These are phyloP conservation scores for Cheilosia impressa DNA, from an alignment of 2,888 invertebrate genomes.

Conservation along the genomic window DNA sequence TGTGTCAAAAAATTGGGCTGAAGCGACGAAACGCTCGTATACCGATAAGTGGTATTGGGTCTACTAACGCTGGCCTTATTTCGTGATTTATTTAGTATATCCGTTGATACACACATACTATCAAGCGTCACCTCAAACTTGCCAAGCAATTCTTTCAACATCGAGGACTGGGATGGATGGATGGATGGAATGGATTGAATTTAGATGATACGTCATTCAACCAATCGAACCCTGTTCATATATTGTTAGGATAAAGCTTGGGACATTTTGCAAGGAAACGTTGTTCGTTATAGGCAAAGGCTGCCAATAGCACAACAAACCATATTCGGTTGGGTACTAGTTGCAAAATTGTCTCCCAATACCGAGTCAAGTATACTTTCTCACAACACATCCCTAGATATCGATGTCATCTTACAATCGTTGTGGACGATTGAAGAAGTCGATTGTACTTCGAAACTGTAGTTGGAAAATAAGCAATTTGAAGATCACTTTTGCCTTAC, in stretches of 20 bases:
- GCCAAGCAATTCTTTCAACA: neutral
- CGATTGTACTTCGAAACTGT: neutral
- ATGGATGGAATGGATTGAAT: constrained; percentile 19
- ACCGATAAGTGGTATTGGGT: constrained; percentile 11
- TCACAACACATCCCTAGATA: constrained; percentile 11
- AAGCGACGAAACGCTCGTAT: constrained; percentile 6
- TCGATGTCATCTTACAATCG: no score
- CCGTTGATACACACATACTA: constrained; percentile 9
- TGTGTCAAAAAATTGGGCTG: neutral
- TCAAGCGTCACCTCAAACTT: neutral
- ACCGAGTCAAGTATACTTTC: neutral
- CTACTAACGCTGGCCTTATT: constrained; percentile 1
- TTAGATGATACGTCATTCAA: constrained; percentile 62
- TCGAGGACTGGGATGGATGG: constrained; percentile 17
- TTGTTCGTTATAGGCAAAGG: neutral
- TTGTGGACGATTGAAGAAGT: constrained; percentile 35
- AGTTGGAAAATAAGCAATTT: neutral
- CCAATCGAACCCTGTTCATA: constrained; percentile 46
- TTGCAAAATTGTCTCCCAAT: neutral
- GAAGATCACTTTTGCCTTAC: constrained; percentile 53
- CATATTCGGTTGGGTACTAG: neutral
- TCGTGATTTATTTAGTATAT: neutral
- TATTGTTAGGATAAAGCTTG: constrained; percentile 60
- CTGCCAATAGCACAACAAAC: constrained; percentile 13
- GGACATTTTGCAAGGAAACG: constrained; percentile 47